Evolutionary conservation across 1,140 invertebrate species (phyloP), one percentile per base, ranked within the genome.

Genomic region (Mycetomoellerius zeteki): DNA sequence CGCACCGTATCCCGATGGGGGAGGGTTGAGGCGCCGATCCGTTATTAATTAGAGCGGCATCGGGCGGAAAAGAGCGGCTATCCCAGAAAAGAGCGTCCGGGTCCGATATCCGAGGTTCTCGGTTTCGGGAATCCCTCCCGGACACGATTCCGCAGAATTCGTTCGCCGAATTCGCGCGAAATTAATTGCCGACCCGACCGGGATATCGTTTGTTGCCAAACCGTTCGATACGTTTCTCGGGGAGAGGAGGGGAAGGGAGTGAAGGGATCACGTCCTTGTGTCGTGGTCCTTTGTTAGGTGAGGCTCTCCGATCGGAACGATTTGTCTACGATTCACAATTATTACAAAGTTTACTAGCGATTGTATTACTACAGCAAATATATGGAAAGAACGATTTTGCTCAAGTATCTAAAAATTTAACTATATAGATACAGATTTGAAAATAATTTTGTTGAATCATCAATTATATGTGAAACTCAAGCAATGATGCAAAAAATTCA

Each of bases 1-100:
- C 73, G 56, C 7, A 33, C 43, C 33, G 84, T 37, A 33, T 6
- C 56, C 14, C 75, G 52, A 3, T 33, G 37, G 47, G 56, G 64
- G 30, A 80, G 67, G 88, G 65, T 62, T 92, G 91, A 94, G 93
- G 93, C 93, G 93, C 93, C 93, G 93, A 94, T 94, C 94, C 92
- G 94, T 94, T 94, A 94, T 94, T 94, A 94, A 94, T 94, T 94
- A 94, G 93, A 94, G 93, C 93, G 94, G 89, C 91, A 89, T 84
- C 72, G 86, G 73, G 78, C 88, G 91, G 91, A 92, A 92, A 93
- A 93, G 92, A 89, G 90, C 92, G 89, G 92, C 67, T 65, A 72
- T 65, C 19, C 14, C 75, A 88, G 89, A 87, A 91, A 88, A 90
- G 89, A 89, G 88, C 65, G 37, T 60, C 85, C 21, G 86, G 91